phyloP scores from a whole-genome alignment of 2,113 vertebrate genomes.

The Cyprinodon brontotheroides region DNA sequence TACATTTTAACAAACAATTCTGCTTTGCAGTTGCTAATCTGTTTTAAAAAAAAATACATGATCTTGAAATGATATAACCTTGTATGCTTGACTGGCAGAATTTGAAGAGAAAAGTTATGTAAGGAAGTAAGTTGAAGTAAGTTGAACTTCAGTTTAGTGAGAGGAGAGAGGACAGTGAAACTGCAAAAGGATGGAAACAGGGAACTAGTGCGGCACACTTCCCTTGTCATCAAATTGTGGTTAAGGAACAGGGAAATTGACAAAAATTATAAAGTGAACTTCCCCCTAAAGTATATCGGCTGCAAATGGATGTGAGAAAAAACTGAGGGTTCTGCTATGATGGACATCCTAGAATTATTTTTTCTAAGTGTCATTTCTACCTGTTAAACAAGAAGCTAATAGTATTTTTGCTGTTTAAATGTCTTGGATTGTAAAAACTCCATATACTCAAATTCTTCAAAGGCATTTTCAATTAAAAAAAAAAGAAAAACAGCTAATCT shows the following conservation, averaged over 20 bases:
- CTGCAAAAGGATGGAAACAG: constrained; percentile 17
- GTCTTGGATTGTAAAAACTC: background rate
- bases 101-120: background rate
- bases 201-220: constrained; percentile 19
- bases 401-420: background rate
- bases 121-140: background rate
- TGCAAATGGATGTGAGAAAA: constrained; percentile 40
- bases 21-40: background rate
- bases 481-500: background rate
- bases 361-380: background rate
- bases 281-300: constrained; percentile 46
- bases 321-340: constrained; percentile 27
- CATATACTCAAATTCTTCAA: background rate
- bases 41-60: constrained; percentile 5
- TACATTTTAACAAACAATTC: background rate
- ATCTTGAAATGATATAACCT: background rate
- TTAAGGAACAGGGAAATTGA: constrained; percentile 10
- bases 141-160: constrained; percentile 14
- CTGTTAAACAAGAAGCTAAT: background rate
- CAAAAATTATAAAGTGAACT: constrained; percentile 53
- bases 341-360: background rate
- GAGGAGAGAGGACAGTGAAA: constrained; percentile 17
- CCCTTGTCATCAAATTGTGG: constrained; percentile 22
- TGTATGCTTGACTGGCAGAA: constrained; percentile 22
- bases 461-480: background rate